phyloP scores from a whole-genome alignment of 2,797 vertebrate genomes.

The Paguma larvata region DNA sequence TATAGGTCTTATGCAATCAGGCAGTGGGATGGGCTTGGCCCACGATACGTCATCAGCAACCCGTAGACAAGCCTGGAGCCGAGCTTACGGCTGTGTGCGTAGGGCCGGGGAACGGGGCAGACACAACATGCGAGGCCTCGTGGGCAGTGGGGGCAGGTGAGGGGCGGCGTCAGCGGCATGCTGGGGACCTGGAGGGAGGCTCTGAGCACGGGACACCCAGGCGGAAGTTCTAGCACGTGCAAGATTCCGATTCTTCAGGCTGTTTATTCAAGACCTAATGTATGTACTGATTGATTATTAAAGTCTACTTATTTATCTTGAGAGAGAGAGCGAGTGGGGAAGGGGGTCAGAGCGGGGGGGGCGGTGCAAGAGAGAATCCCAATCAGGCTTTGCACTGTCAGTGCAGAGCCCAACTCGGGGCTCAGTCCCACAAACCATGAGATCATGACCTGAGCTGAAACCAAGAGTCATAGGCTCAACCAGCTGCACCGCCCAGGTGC shows the following conservation, averaged over 20 bases:
- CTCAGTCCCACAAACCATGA: no score
- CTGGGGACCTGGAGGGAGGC: not conserved
- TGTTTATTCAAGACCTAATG: not conserved
- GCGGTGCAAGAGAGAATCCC: no score
- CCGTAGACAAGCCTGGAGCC: not conserved
- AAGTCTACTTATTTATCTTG: no score
- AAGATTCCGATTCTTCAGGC: rapidly evolving
- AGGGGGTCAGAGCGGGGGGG: no score
- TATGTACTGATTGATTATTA: not conserved
- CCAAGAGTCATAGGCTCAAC: no score
- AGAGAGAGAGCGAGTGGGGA: no score
- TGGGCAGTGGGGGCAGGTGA: rapidly evolving
- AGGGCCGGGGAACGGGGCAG: no score
- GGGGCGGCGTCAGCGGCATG: not conserved
- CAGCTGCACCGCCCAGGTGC: no score
- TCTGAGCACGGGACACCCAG: not conserved
- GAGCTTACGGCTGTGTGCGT: rapidly evolving
- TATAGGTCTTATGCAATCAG: not conserved
- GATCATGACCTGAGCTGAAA: no score
- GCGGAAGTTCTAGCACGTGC: rapidly evolving
- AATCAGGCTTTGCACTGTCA: no score
- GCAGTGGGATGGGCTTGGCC: rapidly evolving
- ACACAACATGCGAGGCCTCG: rapidly evolving
- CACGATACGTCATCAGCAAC: rapidly evolving
- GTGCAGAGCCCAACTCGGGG: no score